Evolutionary conservation across 2,113 vertebrate genomes (phyloP), one percentile per base, ranked within the genome.

Genomic region (Oenanthe oenanthe): DNA sequence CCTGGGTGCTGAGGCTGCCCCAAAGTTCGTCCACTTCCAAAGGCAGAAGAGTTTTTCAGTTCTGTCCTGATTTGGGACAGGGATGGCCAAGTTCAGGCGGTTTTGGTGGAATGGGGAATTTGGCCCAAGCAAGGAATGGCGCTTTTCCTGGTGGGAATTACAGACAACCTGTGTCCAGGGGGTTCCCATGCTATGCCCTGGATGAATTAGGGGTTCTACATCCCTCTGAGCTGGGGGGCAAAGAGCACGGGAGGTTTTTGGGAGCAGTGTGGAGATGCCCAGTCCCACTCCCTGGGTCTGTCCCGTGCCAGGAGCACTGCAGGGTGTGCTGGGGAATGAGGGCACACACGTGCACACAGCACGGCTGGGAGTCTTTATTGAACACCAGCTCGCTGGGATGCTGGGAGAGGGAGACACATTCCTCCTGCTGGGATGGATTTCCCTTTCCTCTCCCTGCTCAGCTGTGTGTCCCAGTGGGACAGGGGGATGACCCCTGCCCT

Each of bases 401-500:
- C 70, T 66, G 6, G 28, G n/a, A 66, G 43, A 67, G 29, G 38
- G 75, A 28, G 43, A 45, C 29, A 8, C 40, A 17, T 57, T 60
- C 36, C 50, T 84, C 38, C n/a, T 36, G 9, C 31, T 7, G 57
- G 78, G 32, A 40, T 22, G 7, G 5, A 11, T 60, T 71, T 81
- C 57, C 61, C 82, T 51, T 47, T 74, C 57, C 48, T 94, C 32
- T 20, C 26, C 34, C 13, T 4, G 7, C 32, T 42, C 90, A 80
- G 26, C 31, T 4, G 4, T 12, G 2, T 3, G 21, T 24, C 54
- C 80, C 42, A 56, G 31, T 0, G 62, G 20, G 73, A 15, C 53
- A 0, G 4, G 25, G 56, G 20, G 50, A 11, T 0, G 0, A 10
- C 4, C 24, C 50, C 70, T 47, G 19, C 17, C 10, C 47, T 12